Conservation (phyloP, 2,888 invertebrate species). For the Luffia ferchaultella region DNA sequence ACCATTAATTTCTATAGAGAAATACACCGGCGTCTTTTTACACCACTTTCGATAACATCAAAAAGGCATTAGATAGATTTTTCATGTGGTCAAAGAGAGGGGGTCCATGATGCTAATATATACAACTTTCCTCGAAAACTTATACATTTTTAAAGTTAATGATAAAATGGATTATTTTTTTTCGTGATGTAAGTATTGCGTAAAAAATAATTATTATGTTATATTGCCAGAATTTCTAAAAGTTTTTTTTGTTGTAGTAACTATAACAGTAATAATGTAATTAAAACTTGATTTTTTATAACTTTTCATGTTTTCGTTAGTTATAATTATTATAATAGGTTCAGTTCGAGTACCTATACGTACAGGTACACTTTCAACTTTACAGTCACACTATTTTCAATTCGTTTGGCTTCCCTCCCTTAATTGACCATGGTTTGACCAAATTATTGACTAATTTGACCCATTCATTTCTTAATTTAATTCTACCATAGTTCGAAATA, state of each 20-base stretch:
- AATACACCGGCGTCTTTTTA: constrained; percentile 42
- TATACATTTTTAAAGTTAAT: not conserved
- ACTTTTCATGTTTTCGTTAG: not conserved
- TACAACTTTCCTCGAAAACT: not conserved
- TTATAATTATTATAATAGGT: too few species aligned
- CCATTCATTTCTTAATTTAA: too few species aligned
- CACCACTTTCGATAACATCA: constrained; percentile 58
- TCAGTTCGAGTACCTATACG: too few species aligned
- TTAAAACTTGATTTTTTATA: not conserved
- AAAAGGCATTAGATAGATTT: constrained; percentile 51
- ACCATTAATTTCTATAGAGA: constrained; percentile 64
- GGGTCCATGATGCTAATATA: not conserved
- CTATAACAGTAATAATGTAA: too few species aligned
- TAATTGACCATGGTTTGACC: too few species aligned
- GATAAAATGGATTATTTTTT: not conserved
- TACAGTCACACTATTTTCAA: too few species aligned
- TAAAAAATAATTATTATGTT: not conserved
- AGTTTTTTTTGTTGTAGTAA: too few species aligned
- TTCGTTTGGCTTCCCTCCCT: too few species aligned
- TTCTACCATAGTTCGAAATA: too few species aligned
- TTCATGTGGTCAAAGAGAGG: constrained; percentile 15
- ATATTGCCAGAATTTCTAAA: too few species aligned
- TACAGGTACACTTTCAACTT: too few species aligned
- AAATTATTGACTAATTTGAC: too few species aligned
- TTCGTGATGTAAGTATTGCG: not conserved